Conservation (phyloP, 1,140 invertebrate genomes). For the Drosophila repleta region DNA sequence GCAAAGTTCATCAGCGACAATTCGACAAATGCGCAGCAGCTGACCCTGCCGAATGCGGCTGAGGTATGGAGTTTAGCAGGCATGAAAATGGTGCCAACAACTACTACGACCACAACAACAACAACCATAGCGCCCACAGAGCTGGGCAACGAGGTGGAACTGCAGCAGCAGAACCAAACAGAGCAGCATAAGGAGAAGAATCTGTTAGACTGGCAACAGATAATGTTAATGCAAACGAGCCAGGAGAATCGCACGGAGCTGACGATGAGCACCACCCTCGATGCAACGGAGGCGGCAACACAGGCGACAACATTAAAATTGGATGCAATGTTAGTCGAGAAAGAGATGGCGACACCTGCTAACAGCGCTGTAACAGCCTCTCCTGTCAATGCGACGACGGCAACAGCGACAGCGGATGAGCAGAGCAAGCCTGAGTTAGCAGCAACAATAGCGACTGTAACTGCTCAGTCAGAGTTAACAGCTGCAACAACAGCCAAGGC, state of each 20-base stretch:
- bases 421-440: neutral
- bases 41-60: constrained; percentile 64
- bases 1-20: constrained; percentile 76
- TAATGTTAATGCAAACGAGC: constrained; percentile 53
- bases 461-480: constrained; percentile 8
- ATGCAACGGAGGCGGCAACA: constrained; percentile 57
- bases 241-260: constrained; percentile 56
- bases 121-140: constrained; percentile 32
- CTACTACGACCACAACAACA: constrained; percentile 9
- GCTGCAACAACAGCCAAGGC: neutral
- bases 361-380: constrained; percentile 12
- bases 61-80: constrained; percentile 77
- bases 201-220: constrained; percentile 75
- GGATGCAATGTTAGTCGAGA: neutral
- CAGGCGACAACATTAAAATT: constrained; percentile 49
- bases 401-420: neutral
- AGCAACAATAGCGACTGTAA: neutral
- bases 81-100: constrained; percentile 67
- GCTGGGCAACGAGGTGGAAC: constrained; percentile 61
- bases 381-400: neutral
- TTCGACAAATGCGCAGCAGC: constrained; percentile 73
- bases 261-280: constrained; percentile 54
- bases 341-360: constrained; percentile 15
- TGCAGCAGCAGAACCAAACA: constrained; percentile 35
- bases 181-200: constrained; percentile 64